Evolutionary conservation across 2,888 invertebrate species (phyloP).

Genomic region (Dioctria linearis): DNA sequence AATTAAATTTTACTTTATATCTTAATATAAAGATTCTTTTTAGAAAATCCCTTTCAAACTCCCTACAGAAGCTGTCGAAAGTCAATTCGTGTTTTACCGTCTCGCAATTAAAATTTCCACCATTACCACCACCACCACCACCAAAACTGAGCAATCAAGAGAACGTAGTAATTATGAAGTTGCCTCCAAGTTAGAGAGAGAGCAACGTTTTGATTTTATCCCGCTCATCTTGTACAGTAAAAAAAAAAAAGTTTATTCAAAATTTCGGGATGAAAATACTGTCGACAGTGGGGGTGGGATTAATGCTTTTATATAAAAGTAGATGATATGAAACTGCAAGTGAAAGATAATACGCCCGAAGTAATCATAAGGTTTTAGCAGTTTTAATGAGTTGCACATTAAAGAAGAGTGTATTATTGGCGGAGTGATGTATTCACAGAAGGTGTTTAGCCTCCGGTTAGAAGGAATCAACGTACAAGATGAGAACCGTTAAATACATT

Average conservation of each 20-base stretch:
- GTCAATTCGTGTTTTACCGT: not conserved
- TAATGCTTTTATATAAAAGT: not conserved
- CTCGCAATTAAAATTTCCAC: slow-evolving; percentile 12
- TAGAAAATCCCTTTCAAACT: too few relatives aligned
- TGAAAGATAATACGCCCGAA: slow-evolving; percentile 19
- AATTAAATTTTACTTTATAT: too few relatives aligned
- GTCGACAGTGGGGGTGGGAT: not conserved
- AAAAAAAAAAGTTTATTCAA: not conserved
- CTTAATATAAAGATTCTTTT: too few relatives aligned
- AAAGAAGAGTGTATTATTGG: slow-evolving; percentile 15
- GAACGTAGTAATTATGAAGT: not conserved
- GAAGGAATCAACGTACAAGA: too few relatives aligned
- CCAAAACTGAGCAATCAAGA: not conserved
- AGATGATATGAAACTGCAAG: slow-evolving; percentile 12
- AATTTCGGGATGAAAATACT: not conserved
- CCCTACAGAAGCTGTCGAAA: not conserved
- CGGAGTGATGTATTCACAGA: not conserved
- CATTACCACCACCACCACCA: not conserved
- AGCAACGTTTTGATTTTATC: not conserved
- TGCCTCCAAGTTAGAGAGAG: not conserved
- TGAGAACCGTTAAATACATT: too few relatives aligned
- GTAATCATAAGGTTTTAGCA: slow-evolving; percentile 22
- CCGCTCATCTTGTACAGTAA: not conserved
- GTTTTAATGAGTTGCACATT: slow-evolving; percentile 31
- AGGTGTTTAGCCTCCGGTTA: too few relatives aligned